Percentiles rank a stretch among this genome's conserved stretches.
Conservation (phyloP, 2,113 vertebrate genomes). For the Astur gentilis region DNA sequence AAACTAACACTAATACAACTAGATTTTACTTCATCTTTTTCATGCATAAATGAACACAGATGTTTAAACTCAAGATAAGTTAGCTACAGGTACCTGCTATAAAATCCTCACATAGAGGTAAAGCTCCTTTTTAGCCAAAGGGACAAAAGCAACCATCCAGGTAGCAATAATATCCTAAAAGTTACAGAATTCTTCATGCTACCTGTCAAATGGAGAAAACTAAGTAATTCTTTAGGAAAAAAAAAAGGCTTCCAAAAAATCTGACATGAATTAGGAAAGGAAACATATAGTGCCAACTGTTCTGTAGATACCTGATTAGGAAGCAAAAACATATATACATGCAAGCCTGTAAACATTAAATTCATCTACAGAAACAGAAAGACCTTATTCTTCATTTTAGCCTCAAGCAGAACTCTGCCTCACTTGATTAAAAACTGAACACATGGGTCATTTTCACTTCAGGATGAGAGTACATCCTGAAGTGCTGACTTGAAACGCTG, state of each 20-base stretch:
- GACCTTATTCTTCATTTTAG: not conserved
- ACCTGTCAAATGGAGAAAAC: not conserved
- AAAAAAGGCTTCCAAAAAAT: not conserved
- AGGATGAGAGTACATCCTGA: not conserved
- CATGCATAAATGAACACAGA: not conserved
- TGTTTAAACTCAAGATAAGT: not conserved
- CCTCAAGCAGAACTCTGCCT: not conserved
- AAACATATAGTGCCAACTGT: not conserved
- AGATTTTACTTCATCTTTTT: not conserved
- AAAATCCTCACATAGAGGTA: not conserved
- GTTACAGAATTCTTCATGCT: not conserved
- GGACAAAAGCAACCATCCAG: not conserved
- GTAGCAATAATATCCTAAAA: not conserved
- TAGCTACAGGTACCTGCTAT: not conserved
- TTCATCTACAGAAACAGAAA: not conserved
- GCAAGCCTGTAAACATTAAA: not conserved
- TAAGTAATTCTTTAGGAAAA: not conserved
- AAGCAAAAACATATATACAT: not conserved
- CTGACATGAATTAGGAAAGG: not conserved
- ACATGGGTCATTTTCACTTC: not conserved
- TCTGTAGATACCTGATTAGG: not conserved
- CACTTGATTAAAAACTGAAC: not conserved
- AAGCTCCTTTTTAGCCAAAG: not conserved
- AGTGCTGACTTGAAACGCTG: not conserved
- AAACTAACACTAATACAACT: not conserved